These are phyloP conservation scores for Poeciliopsis prolifica DNA, from an alignment of 2,113 vertebrate genomes.

Conservation along the genomic window DNA sequence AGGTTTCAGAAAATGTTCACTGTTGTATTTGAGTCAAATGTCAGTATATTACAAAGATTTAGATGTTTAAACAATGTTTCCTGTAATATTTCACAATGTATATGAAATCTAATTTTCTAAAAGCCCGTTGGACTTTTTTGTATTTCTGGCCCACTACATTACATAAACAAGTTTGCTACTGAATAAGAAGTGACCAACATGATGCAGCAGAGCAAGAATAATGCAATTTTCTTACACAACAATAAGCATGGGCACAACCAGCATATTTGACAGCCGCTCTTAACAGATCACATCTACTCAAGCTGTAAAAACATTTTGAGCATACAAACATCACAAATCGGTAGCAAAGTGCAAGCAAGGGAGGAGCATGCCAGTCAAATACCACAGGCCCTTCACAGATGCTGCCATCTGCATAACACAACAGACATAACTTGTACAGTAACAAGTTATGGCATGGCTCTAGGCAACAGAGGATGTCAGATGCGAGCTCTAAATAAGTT, in stretches of 20 bases:
- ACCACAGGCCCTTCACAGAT: slow-evolving; percentile 42
- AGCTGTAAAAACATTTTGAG: slow-evolving; percentile 40
- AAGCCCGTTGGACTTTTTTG: not conserved
- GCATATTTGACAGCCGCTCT: not conserved
- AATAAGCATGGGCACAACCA: fast-evolving
- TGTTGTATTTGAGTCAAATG: too few relatives aligned
- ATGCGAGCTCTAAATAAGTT: slow-evolving; percentile 51
- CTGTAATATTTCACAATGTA: not conserved
- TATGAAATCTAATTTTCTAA: not conserved
- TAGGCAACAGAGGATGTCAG: slow-evolving; percentile 43
- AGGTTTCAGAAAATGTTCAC: not conserved
- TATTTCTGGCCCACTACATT: not conserved
- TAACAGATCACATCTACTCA: not conserved
- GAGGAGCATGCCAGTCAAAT: slow-evolving; percentile 36
- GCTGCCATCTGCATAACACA: slow-evolving; percentile 49
- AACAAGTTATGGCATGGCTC: slow-evolving; percentile 43
- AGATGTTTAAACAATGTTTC: not conserved
- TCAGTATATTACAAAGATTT: not conserved
- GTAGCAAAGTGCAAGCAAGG: slow-evolving; percentile 37
- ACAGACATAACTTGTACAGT: slow-evolving; percentile 30
- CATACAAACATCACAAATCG: slow-evolving; percentile 40
- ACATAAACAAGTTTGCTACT: not conserved
- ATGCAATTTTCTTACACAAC: not conserved
- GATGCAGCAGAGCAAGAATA: slow-evolving; percentile 12
- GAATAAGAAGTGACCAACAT: slow-evolving; percentile 2